Base-by-base conservation (phyloP, 2,113 vertebrate genomes). In the Psilopogon haemacephalus region DNA sequence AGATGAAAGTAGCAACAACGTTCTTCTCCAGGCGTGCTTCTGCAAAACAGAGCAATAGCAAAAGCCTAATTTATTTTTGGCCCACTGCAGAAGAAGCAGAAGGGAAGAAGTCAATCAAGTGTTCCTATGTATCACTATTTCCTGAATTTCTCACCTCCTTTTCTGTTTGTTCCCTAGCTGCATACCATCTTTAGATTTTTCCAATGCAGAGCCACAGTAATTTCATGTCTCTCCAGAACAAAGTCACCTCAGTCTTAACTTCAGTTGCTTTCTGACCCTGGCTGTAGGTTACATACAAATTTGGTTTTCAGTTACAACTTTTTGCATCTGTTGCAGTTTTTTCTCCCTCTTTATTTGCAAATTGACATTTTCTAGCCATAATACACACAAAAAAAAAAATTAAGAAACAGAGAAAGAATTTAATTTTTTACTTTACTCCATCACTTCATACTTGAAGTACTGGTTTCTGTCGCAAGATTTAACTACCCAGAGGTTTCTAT, bases 11-110 rank as follows among this genome's bases (percentile, higher is more conserved):
- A 69, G 99, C 99, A 79, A 99, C 96, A 59, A 99, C 93, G 88
- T 99, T 99, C 97, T 98, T 99, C 97, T 99, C 99, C 85, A 99
- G 95, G 44, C 99, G 98, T 8, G 99, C 98, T 96, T 99, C 99
- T 99, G 97, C 76, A 96, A 95, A 95, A 97, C 50, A 92, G 30
- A 56, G 30, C 15, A 72, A 50, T 8, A 65, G 50, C 8, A 80
- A 89, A 96, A 77, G 16, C 24, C 12, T 89, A 65, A 79, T 56
- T 92, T 63, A 79, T 35, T 30, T 9, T 17, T 76, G 35, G 28
- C 73, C 8, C 9, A 63, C 44, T n/a, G 21, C 4, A 60, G 33
- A 65, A 65, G 46, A 71, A 84, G 15, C 8, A 78, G 40, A 67
- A 3, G 8, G 9, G 26, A 3, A 82, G 54, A 40, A 50, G 9